These are phyloP conservation scores for Perithous albicinctus DNA, from an alignment of 2,888 invertebrate species.

Conservation along the genomic window DNA sequence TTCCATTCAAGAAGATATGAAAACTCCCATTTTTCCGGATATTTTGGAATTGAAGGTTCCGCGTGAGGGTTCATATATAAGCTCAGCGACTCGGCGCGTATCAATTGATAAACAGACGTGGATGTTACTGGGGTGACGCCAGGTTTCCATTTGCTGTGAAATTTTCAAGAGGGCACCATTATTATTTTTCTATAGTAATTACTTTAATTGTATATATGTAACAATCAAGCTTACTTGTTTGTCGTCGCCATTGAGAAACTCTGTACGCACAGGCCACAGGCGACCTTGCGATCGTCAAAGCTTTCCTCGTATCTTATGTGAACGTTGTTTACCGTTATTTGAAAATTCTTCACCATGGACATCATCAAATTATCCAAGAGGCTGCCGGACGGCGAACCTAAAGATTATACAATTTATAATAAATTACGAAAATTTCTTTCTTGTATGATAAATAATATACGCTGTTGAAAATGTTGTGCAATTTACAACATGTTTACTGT, in stretches of 20 bases:
- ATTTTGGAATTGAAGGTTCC: conserved; percentile 76
- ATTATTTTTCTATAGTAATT: neutral
- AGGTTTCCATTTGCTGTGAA: conserved; percentile 89
- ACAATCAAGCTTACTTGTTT: conserved; percentile 87
- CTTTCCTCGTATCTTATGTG: conserved; percentile 94
- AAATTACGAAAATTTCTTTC: neutral
- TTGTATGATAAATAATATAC: neutral
- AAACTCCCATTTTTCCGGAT: conserved; percentile 79
- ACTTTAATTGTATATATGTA: neutral
- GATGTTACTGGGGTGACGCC: conserved; percentile 87
- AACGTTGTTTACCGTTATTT: conserved; percentile 91
- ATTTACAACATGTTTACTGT: too few relatives aligned
- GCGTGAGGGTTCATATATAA: conserved; percentile 91
- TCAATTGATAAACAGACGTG: conserved; percentile 89
- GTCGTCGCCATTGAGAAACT: conserved; percentile 92
- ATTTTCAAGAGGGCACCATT: neutral
- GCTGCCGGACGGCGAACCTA: conserved; percentile 88
- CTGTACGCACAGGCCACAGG: conserved; percentile 92
- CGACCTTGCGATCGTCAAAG: conserved; percentile 89
- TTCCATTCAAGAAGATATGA: conserved; percentile 90
- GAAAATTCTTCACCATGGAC: conserved; percentile 92
- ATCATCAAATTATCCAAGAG: conserved; percentile 91
- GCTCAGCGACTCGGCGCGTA: conserved; percentile 91
- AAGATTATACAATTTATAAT: conserved; percentile 5
- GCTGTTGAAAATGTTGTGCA: too few relatives aligned